Percentiles rank a stretch among this genome's conserved stretches.
Conservation (phyloP, 2,113 vertebrate genomes). For the Clarias batrachus region DNA sequence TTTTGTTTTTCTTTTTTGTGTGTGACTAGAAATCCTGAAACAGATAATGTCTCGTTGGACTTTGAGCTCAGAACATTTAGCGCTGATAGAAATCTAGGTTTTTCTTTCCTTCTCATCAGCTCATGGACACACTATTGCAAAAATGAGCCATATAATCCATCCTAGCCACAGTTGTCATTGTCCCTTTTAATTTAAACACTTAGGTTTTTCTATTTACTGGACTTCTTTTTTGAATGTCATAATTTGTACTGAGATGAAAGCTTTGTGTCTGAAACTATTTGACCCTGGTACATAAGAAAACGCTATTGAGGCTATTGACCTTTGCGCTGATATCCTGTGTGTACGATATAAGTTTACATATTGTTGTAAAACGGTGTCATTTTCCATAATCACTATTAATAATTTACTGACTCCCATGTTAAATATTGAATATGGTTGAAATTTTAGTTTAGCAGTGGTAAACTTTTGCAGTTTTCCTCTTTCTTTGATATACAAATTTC, state of each 20-base stretch:
- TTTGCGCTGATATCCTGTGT: neutral
- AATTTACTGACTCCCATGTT: constrained; percentile 61
- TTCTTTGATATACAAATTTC: neutral
- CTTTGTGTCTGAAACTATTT: neutral
- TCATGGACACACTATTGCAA: neutral
- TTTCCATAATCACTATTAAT: constrained; percentile 69
- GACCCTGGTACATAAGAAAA: constrained; percentile 6
- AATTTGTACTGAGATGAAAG: neutral
- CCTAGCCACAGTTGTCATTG: constrained; percentile 2
- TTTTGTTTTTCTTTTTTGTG: neutral
- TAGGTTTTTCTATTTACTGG: constrained; percentile 34
- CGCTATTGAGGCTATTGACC: neutral
- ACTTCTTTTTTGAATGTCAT: neutral
- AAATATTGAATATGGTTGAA: constrained; percentile 64
- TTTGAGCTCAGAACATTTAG: neutral
- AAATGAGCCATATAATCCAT: neutral
- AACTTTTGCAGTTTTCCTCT: neutral
- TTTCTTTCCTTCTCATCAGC: neutral
- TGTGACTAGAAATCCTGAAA: neutral
- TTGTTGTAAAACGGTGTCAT: constrained; percentile 64
- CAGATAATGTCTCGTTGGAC: neutral
- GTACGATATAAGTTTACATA: neutral
- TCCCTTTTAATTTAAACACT: constrained; percentile 30
- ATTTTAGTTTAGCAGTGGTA: constrained; percentile 23
- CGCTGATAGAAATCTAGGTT: neutral